Evolutionary conservation across 2,113 vertebrate genomes (phyloP).

Genomic region (Salvelinus fontinalis): DNA sequence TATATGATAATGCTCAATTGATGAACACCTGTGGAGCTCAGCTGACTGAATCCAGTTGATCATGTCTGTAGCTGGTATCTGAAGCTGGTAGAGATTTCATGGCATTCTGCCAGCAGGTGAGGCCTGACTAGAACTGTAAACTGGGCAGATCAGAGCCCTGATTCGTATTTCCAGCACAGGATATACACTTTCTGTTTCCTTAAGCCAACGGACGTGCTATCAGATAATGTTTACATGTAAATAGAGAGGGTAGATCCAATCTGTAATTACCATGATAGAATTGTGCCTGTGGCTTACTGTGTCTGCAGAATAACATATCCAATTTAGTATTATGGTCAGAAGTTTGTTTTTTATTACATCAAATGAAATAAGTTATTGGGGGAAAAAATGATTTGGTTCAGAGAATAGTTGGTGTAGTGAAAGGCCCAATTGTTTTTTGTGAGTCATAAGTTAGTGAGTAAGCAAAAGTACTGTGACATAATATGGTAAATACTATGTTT

Average conservation of each 20-base stretch:
- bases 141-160: neutral
- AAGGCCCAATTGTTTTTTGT: neutral
- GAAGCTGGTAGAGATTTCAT: no score
- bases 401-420: neutral
- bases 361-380: no score
- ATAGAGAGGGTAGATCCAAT: constrained; percentile 51
- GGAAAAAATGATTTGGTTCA: no score
- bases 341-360: neutral
- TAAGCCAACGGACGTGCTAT: constrained; percentile 15
- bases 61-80: neutral
- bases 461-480: neutral
- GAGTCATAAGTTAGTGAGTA: neutral
- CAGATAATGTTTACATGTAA: constrained; percentile 56
- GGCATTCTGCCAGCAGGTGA: neutral
- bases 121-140: neutral
- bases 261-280: constrained; percentile 40
- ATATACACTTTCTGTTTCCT: constrained; percentile 7
- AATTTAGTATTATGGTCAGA: constrained; percentile 2
- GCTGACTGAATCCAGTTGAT: neutral
- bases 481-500: neutral
- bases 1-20: constrained; percentile 61
- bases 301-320: constrained; percentile 25
- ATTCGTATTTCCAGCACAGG: no score
- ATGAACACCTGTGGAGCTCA: constrained; percentile 51
- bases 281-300: constrained; percentile 23